Percentiles rank a stretch among this genome's conserved stretches.
phyloP scores from a whole-genome alignment of 2,113 vertebrate genomes.

The Phycodurus eques region DNA sequence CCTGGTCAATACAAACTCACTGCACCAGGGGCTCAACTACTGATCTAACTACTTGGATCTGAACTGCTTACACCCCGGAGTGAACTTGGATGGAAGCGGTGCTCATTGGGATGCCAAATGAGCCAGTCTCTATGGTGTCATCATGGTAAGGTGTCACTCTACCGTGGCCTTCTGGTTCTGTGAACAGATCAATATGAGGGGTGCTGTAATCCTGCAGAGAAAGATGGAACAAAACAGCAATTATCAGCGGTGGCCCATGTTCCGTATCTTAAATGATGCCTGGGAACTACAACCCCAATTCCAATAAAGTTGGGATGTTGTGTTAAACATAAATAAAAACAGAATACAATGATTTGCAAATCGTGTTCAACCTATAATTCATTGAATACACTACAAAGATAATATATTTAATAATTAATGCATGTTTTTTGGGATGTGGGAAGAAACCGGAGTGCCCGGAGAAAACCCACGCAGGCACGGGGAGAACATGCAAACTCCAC shows the following conservation, averaged over 20 bases:
- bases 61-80: conserved; percentile 82
- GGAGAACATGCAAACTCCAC: no score
- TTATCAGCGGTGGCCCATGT: conserved; percentile 2
- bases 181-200: conserved; percentile 87
- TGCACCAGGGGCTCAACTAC: not conserved
- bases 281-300: no score
- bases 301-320: no score
- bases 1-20: not conserved
- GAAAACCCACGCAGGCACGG: no score
- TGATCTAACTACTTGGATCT: not conserved
- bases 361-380: no score
- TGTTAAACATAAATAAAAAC: no score
- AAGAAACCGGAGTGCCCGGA: no score
- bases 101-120: conserved; percentile 79
- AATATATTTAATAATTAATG: no score
- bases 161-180: conserved; percentile 83
- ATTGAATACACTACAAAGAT: no score
- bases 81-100: conserved; percentile 90
- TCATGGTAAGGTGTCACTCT: conserved; percentile 81
- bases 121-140: conserved; percentile 80
- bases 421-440: no score
- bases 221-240: conserved; percentile 12
- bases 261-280: conserved; percentile 4
- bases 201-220: conserved; percentile 84
- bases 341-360: no score